phyloP scores from a whole-genome alignment of 1,140 invertebrate genomes.

The Aethina tumida region DNA sequence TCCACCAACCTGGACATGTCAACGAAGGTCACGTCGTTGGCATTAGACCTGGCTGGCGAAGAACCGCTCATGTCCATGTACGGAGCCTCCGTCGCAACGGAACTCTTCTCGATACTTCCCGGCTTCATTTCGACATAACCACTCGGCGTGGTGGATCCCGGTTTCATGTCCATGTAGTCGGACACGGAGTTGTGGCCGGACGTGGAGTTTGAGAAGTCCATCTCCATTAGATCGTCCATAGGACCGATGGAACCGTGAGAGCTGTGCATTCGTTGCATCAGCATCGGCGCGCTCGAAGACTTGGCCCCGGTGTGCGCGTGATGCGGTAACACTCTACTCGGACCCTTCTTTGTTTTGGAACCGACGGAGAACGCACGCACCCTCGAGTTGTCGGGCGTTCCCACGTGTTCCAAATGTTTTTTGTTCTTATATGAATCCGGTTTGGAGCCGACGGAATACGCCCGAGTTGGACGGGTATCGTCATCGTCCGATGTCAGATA shows the following conservation, averaged over 20 bases:
- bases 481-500: slow-evolving; percentile 48
- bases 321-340: slow-evolving; percentile 30
- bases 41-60: slow-evolving; percentile 2
- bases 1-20: slow-evolving; percentile 5
- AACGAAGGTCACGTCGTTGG: slow-evolving; percentile 9
- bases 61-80: slow-evolving; percentile 19
- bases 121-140: slow-evolving; percentile 50
- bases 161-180: slow-evolving; percentile 45
- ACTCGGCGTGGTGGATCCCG: slow-evolving; percentile 29
- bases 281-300: slow-evolving; percentile 49
- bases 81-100: slow-evolving; percentile 14
- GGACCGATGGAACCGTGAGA: slow-evolving; percentile 53
- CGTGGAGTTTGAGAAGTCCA: slow-evolving; percentile 54
- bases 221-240: slow-evolving; percentile 70
- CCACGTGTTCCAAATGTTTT: slow-evolving; percentile 26
- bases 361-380: slow-evolving; percentile 62
- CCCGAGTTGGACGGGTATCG: slow-evolving; percentile 54
- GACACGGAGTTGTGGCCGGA: slow-evolving; percentile 13
- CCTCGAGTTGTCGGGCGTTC: slow-evolving; percentile 33
- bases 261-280: slow-evolving; percentile 40
- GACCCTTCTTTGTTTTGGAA: slow-evolving; percentile 43
- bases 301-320: slow-evolving; percentile 34
- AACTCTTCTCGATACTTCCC: slow-evolving; percentile 35
- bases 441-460: slow-evolving; percentile 79
- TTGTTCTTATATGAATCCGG: slow-evolving; percentile 37